These are phyloP conservation scores for Oryctes rhinoceros DNA, from an alignment of 1,140 invertebrate species.

Conservation along the genomic window DNA sequence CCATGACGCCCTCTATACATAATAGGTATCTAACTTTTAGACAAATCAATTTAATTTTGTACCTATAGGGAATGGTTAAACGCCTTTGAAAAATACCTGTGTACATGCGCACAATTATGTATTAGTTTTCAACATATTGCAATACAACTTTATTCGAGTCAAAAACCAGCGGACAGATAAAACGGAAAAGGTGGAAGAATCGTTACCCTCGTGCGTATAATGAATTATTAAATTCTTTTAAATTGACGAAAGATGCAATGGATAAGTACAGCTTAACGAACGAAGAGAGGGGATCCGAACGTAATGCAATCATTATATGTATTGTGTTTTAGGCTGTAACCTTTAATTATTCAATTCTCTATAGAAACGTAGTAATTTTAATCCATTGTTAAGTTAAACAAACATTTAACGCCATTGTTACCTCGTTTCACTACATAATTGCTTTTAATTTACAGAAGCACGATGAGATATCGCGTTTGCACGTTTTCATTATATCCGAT, in stretches of 20 bases:
- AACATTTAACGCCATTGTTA: conserved; percentile 58
- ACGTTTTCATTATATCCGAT: conserved; percentile 45
- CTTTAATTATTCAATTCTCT: conserved; percentile 59
- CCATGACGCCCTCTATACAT: too few species aligned
- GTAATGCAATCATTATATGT: conserved; percentile 58
- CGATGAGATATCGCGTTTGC: conserved; percentile 54
- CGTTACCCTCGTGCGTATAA: neutral
- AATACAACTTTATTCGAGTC: too few species aligned
- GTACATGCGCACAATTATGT: too few species aligned
- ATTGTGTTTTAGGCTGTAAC: conserved; percentile 53
- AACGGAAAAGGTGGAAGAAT: too few species aligned
- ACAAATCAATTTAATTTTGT: too few species aligned
- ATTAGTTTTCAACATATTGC: too few species aligned
- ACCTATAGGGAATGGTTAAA: too few species aligned
- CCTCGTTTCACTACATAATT: conserved; percentile 57
- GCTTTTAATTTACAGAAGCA: conserved; percentile 62
- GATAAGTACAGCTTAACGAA: conserved; percentile 24
- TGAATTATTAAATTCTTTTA: conserved; percentile 35
- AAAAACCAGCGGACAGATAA: too few species aligned
- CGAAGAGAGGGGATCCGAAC: conserved; percentile 47
- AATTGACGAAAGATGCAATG: conserved; percentile 35
- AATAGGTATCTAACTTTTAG: too few species aligned
- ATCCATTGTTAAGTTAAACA: conserved; percentile 61
- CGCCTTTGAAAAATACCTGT: too few species aligned
- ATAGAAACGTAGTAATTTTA: conserved; percentile 61